Evolutionary conservation across 2,113 vertebrate genomes (phyloP).

Genomic region (Corvus moneduloides): DNA sequence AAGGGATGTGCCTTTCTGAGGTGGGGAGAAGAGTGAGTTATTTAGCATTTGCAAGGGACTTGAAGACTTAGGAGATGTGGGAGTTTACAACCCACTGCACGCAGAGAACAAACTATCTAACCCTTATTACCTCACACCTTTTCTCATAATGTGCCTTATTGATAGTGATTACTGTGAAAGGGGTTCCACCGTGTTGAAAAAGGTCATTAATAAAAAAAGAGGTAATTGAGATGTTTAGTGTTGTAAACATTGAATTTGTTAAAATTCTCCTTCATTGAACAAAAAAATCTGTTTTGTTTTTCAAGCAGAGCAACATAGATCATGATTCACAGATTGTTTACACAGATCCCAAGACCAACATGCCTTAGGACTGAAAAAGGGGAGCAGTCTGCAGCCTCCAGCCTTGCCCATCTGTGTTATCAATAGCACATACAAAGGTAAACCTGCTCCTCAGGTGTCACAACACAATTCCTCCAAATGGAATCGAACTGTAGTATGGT

Average conservation of each 20-base stretch:
- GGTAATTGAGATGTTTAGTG: background rate
- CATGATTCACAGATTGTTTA: background rate
- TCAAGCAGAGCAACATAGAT: conserved; percentile 11
- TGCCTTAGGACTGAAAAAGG: background rate
- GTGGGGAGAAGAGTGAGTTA: background rate
- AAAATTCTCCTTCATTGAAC: background rate
- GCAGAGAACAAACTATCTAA: background rate
- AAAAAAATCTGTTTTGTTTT: conserved; percentile 35
- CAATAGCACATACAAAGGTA: background rate
- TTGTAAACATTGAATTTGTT: background rate
- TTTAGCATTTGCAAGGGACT: background rate
- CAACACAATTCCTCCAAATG: background rate
- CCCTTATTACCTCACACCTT: background rate
- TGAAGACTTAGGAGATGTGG: background rate
- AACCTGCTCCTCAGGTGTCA: background rate
- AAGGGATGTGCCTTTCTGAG: background rate
- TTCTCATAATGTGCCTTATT: background rate
- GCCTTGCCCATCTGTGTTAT: background rate
- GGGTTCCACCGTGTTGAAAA: background rate
- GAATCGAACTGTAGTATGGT: background rate
- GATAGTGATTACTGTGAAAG: background rate
- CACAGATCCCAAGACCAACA: background rate
- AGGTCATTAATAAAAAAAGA: background rate
- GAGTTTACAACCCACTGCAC: background rate
- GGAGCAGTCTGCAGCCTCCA: background rate